Evolutionary conservation across 2,113 vertebrate species (phyloP).

Genomic region (Festucalex cinctus): DNA sequence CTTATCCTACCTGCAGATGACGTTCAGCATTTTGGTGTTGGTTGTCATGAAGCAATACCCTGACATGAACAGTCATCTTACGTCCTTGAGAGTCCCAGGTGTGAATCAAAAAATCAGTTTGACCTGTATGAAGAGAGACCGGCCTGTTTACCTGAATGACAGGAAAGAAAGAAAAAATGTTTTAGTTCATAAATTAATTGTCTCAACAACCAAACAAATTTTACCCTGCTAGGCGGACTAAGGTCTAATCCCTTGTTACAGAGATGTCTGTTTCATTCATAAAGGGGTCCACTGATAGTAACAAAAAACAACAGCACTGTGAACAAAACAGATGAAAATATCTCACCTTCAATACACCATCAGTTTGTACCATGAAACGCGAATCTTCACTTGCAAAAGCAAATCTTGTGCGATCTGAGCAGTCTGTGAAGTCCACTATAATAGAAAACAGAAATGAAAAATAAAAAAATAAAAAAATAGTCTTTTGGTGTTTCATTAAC

Average conservation of each 20-base stretch:
- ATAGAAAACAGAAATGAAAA: background rate
- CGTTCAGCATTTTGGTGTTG: background rate
- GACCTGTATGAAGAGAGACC: slow-evolving; percentile 45
- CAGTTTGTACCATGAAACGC: slow-evolving; percentile 46
- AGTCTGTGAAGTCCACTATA: slow-evolving; percentile 62
- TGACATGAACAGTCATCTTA: slow-evolving; percentile 42
- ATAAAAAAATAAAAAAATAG: background rate
- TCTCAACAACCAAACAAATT: background rate
- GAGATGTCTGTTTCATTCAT: too few relatives aligned
- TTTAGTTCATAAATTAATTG: background rate
- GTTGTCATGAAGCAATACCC: slow-evolving; percentile 22
- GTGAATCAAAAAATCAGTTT: slow-evolving; percentile 45
- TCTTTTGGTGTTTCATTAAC: too few relatives aligned
- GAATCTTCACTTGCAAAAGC: slow-evolving; percentile 33
- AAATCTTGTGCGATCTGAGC: slow-evolving; percentile 33
- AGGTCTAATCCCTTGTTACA: background rate
- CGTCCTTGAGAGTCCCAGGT: slow-evolving; percentile 46
- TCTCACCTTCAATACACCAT: slow-evolving; percentile 57
- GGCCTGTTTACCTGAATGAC: slow-evolving; percentile 46
- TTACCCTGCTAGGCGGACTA: background rate
- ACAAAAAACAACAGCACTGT: background rate
- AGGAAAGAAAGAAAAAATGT: too few relatives aligned
- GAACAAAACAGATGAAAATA: background rate
- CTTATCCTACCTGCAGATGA: background rate
- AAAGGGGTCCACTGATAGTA: background rate